Conservation (phyloP, 2,888 invertebrate genomes). For the Kuschelorhynchus macadamiae region DNA sequence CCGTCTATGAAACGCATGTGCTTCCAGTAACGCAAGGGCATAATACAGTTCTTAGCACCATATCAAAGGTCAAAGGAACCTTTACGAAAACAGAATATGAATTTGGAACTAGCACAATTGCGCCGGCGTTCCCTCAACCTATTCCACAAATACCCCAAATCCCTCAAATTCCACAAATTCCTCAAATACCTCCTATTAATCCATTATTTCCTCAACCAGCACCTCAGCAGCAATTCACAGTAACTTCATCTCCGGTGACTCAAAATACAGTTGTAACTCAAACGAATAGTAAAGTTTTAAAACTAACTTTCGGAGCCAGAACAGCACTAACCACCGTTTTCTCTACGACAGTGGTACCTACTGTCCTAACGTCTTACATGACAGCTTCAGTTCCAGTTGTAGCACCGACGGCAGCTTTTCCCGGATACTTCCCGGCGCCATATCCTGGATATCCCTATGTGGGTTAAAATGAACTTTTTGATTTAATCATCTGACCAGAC, state of each 20-base stretch:
- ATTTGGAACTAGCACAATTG: slow-evolving; percentile 80
- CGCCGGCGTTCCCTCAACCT: slow-evolving; percentile 69
- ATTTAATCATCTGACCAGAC: too few species aligned
- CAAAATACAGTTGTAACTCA: slow-evolving; percentile 84
- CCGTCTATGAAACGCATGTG: slow-evolving; percentile 86
- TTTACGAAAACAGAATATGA: slow-evolving; percentile 86
- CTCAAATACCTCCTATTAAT: slow-evolving; percentile 65
- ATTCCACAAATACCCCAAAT: slow-evolving; percentile 66
- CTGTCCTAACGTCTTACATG: slow-evolving; percentile 85
- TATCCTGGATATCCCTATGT: slow-evolving; percentile 82
- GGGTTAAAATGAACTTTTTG: slow-evolving; percentile 71
- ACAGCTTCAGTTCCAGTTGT: slow-evolving; percentile 85
- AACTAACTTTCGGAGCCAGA: slow-evolving; percentile 92
- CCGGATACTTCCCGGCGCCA: slow-evolving; percentile 84
- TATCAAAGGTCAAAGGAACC: slow-evolving; percentile 83
- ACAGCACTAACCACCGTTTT: slow-evolving; percentile 90
- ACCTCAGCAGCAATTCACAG: slow-evolving; percentile 79
- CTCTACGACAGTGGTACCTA: slow-evolving; percentile 87
- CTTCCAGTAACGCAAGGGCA: slow-evolving; percentile 84
- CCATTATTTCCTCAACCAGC: slow-evolving; percentile 71
- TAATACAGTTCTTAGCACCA: slow-evolving; percentile 82
- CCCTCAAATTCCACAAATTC: slow-evolving; percentile 56
- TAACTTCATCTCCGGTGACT: slow-evolving; percentile 86
- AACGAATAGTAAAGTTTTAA: slow-evolving; percentile 85
- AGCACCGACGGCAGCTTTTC: slow-evolving; percentile 76